These are phyloP conservation scores for Parnassius glacialis DNA, from an alignment of 2,888 invertebrate genomes.

Conservation along the genomic window DNA sequence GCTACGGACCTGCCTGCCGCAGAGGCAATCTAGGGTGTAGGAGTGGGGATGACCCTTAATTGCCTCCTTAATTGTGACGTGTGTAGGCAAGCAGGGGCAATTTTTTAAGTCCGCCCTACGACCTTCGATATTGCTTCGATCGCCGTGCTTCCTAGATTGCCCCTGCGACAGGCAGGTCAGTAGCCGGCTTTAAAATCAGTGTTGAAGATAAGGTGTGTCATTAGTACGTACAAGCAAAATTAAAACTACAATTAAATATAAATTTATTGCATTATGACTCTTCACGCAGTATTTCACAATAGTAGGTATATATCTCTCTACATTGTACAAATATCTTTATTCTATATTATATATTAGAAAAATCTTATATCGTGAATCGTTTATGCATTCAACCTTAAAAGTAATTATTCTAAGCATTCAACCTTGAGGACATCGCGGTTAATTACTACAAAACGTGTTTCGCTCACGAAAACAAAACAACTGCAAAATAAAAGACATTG, in stretches of 20 bases:
- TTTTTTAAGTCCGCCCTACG: too few relatives aligned
- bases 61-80: too few relatives aligned
- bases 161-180: too few relatives aligned
- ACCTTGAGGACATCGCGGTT: constrained; percentile 4
- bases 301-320: neutral
- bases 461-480: neutral
- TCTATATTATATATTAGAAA: neutral
- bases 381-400: too few relatives aligned
- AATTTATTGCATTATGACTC: neutral
- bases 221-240: neutral
- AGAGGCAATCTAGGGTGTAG: too few relatives aligned
- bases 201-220: too few relatives aligned
- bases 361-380: neutral
- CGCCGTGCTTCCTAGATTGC: too few relatives aligned
- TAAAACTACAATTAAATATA: neutral
- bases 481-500: constrained; percentile 8
- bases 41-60: too few relatives aligned
- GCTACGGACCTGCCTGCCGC: too few relatives aligned
- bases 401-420: neutral
- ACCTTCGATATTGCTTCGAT: too few relatives aligned
- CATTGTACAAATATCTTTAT: neutral
- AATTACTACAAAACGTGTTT: constrained; percentile 5
- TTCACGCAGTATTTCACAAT: neutral
- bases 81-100: too few relatives aligned
- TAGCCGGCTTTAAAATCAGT: too few relatives aligned